Percentiles rank a stretch among this genome's conserved stretches.
phyloP scores from a whole-genome alignment of 1,140 invertebrate species.

The Teleopsis dalmanni region DNA sequence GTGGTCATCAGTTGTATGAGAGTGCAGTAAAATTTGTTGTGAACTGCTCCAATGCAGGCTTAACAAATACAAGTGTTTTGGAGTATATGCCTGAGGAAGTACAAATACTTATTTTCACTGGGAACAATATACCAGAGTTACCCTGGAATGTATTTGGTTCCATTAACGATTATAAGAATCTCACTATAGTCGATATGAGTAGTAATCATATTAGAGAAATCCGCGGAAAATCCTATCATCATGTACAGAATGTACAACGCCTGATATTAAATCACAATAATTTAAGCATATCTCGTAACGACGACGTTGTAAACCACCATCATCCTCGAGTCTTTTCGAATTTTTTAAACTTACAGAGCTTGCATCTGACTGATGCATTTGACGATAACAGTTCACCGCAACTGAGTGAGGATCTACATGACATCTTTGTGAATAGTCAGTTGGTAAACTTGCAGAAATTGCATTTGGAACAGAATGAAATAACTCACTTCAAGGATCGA shows the following conservation, averaged over 20 bases:
- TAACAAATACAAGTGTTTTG: conserved; percentile 53
- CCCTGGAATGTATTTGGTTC: conserved; percentile 68
- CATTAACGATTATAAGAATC: conserved; percentile 50
- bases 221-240: conserved; percentile 68
- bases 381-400: conserved; percentile 56
- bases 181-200: conserved; percentile 68
- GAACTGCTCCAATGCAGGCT: conserved; percentile 62
- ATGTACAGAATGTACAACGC: conserved; percentile 61
- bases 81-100: conserved; percentile 57
- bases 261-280: conserved; percentile 70
- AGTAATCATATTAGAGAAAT: conserved; percentile 69
- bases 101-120: conserved; percentile 66
- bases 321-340: conserved; percentile 73
- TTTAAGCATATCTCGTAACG: conserved; percentile 52
- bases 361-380: conserved; percentile 72
- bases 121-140: conserved; percentile 58
- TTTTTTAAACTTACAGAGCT: conserved; percentile 61
- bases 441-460: conserved; percentile 60
- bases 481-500: conserved; percentile 56
- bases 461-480: conserved; percentile 74
- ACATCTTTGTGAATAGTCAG: conserved; percentile 66
- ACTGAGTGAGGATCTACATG: conserved; percentile 58
- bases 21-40: conserved; percentile 54
- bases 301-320: conserved; percentile 51
- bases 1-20: conserved; percentile 50